Base-by-base conservation (phyloP, 2,888 invertebrate species). In the Campoplex nolae region DNA sequence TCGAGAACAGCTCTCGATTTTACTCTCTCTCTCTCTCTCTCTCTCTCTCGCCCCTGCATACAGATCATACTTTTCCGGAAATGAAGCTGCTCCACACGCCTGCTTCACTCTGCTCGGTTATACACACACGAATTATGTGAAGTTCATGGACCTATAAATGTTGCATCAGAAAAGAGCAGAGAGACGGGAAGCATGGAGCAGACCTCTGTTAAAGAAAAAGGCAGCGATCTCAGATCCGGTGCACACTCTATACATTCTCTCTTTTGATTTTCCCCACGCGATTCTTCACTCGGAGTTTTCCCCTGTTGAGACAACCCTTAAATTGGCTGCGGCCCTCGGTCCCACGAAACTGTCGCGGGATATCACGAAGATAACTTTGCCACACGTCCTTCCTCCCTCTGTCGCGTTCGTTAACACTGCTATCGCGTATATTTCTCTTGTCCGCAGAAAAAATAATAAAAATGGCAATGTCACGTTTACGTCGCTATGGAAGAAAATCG, bases 31-130 rank as follows among this genome's bases (percentile, higher is more conserved):
- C 56, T 75, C 75, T 73, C 62, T 13, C 48, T 54, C 65, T 73
- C 56, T 54, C 74, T 56, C 51, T 45, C 56, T 75, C 75, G 73
- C 62, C 13, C 48, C 48, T 23, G 23, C 23, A 23, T 0, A 23
- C 65, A 18, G 35, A 35, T 42, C 45, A 45, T 77, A 78, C 79
- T 76, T 81, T 35, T 54, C 65, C 62, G 62, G 67, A 78, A 75
- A 65, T 71, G 83, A 87, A 74, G 45, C 83, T 65, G 45, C 83
- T 68, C 54, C 51, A 87, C 88, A 90, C 87, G 90, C 89, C 75
- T 23, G 23, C 23, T 83, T 86, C 71, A 23, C 84, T 68, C 32
- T 51, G 58, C 38, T 45, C 13, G 35, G 62, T 82, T 70, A 56
- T 71, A 68, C 67, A 38, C 16, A 38, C 38, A 62, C 54, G 45